Base-by-base conservation (phyloP, 2,797 vertebrate species). In the Pseudomugil gertrudae region DNA sequence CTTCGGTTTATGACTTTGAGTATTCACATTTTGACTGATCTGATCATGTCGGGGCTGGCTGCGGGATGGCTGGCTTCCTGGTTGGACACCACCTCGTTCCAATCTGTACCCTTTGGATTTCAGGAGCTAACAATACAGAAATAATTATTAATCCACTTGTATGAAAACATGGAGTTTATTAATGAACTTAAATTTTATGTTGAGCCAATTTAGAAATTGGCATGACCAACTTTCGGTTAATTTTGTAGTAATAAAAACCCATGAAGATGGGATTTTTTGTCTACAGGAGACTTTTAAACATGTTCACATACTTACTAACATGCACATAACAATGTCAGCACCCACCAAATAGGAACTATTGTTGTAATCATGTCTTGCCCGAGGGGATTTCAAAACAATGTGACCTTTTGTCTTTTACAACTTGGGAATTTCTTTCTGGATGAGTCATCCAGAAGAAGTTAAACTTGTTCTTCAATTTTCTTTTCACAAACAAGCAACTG, bases 31-130 rank as follows among this genome's bases (percentile, higher is more conserved):
- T 24, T 84, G 85, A 24, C 27, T 2, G 2, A 43, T 10, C 1
- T 77, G 76, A 15, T 76, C 86, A 5, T 77, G 85, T 66, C 78
- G 74, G 29, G 66, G 69, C 11, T 63, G 51, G 63, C 23, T 65
- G 52, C 83, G 80, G 19, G 54, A 13, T 0, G 72, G 50, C 7
- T 63, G 85, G 10, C 33, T 47, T 0, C 74, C 79, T 0, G 72
- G 27, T 54, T 78, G 90, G 6, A 33, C 11, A 14, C 45, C 45
- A 5, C 80, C 85, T 53, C 85, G 80, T 36, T 92, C 93, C 47
- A 23, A 21, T 55, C 77, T 66, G 50, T 40, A 86, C 0, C 79
- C 74, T 90, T 90, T 93, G 1, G 86, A 76, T 76, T 90, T 93
- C 75, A 92, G 75, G 78, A 90, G 67, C 91, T 94, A 48, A 19